Base-by-base conservation (phyloP, 1,140 invertebrate genomes). In the Drosophila nannoptera region DNA sequence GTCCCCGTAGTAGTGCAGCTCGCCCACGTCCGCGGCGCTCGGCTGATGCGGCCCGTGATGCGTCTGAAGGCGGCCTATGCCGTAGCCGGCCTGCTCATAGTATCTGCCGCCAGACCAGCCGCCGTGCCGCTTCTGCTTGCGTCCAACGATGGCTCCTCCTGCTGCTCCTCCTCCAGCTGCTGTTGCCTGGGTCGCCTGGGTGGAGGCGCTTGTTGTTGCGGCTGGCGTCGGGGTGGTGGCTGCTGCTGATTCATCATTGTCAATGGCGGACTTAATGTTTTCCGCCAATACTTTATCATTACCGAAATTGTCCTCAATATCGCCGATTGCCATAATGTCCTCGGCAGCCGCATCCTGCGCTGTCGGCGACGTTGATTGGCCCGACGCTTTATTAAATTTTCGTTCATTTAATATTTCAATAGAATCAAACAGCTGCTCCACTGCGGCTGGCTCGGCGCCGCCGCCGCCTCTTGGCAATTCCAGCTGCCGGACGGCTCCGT, bases 361-460 rank as follows among this genome's bases (percentile, higher is more conserved):
- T 12, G 31, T 55, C 36, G 22, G 62, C 53, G 56, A 48, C 49
- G 35, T 60, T 67, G 64, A 69, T 45, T 48, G 61, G 32, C 5
- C 60, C 29, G 45, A n/a, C 54, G 72, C 73, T 70, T 84, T 84
- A 84, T 86, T 86, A 76, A 74, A 77, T 84, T 84, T 84, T 69
- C 76, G 80, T 84, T 78, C 80, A 66, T 84, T 84, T 84, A 84
- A 84, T 84, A 78, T 84, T 84, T 78, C 80, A 84, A 84, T 86
- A 54, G 80, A 75, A 77, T 78, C 75, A 52, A 86, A 75, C 73
- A 75, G 73, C 65, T 84, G 75, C 52, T 69, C 56, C 38, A 32
- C 52, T 64, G 12, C n/a, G 5, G 40, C 40, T 69, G 9, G 6
- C 40, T 16, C 36, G 16, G 14, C 22, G 32, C 22, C 43, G 32